Evolutionary conservation across 2,113 vertebrate species (phyloP), one percentile per base, ranked within the genome.

Genomic region (Campylorhamphus procurvoides): DNA sequence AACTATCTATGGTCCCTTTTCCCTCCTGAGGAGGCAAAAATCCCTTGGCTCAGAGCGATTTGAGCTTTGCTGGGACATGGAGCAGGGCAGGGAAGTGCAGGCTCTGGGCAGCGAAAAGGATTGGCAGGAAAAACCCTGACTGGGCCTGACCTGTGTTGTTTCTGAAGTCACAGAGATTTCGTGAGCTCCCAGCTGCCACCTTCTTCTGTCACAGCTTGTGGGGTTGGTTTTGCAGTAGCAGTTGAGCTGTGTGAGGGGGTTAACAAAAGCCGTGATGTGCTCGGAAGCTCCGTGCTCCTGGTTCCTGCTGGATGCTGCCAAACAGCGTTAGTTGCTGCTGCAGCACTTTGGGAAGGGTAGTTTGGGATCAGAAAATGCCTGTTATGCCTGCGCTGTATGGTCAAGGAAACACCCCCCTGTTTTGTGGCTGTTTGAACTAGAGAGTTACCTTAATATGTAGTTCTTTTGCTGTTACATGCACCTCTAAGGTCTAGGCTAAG

Each of bases 381-480:
- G 0, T 33, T 27, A 4, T 7, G 46, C 2, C 1, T 5, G 31
- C 9, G 74, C 23, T 6, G 7, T 12, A 7, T 0, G 28, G 59
- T 19, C 49, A 18, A 7, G 13, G 62, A 17, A n/a, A 7, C 31
- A 5, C 27, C 1, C 22, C 42, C 60, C 58, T 63, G 29, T 19
- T 35, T 7, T n/a, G 74, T 20, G 46, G 62, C 84, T 29, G 5
- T 18, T 53, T 20, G 58, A 66, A 10, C 22, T 24, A 27, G n/a
- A 17, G 80, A 8, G 23, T 35, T 55, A 3, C 66, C 60, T 74
- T 20, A 5, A 4, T 29, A 1, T 1, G 2, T 0, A 9, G 49
- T 25, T 31, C 44, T 35, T 13, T 5, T 1, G 39, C 55, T 84
- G n/a, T 29, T 50, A 8, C 7, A 1, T 50, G 77, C 71, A 18